Percentiles rank a stretch among this genome's conserved stretches.
These are phyloP conservation scores for Spodoptera frugiperda DNA, from an alignment of 1,140 invertebrate genomes.

Conservation along the genomic window DNA sequence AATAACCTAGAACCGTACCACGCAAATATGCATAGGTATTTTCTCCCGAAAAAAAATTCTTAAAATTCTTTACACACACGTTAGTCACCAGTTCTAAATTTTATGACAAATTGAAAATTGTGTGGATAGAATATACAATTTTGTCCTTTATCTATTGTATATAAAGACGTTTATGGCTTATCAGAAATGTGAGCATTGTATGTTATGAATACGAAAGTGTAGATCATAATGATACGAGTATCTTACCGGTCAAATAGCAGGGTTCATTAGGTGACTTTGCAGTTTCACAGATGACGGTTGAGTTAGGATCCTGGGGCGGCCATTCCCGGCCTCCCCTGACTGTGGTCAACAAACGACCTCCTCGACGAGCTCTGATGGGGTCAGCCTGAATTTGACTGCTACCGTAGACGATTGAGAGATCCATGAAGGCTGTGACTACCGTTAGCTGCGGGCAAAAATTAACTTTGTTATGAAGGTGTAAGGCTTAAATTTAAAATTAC, in stretches of 20 bases:
- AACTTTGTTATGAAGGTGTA: background rate
- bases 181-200: too few relatives aligned
- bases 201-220: constrained; percentile 3
- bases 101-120: too few relatives aligned
- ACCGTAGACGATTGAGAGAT: constrained; percentile 95
- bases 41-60: too few relatives aligned
- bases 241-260: constrained; percentile 90
- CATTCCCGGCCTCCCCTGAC: constrained; percentile 89
- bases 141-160: too few relatives aligned
- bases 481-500: too few relatives aligned
- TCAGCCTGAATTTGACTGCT: constrained; percentile 89
- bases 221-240: constrained; percentile 1
- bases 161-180: too few relatives aligned
- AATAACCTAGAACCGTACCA: too few relatives aligned
- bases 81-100: too few relatives aligned
- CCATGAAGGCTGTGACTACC: constrained; percentile 93
- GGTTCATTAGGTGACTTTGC: constrained; percentile 87
- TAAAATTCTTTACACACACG: too few relatives aligned
- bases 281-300: constrained; percentile 88
- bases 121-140: too few relatives aligned
- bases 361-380: constrained; percentile 88
- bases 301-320: constrained; percentile 89
- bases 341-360: constrained; percentile 89
- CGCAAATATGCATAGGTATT: too few relatives aligned
- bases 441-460: constrained; percentile 87